Percentiles rank a stretch among this genome's conserved stretches.
Evolutionary conservation across 2,113 vertebrate species (phyloP).

Genomic region (Oreochromis tanganicae): DNA sequence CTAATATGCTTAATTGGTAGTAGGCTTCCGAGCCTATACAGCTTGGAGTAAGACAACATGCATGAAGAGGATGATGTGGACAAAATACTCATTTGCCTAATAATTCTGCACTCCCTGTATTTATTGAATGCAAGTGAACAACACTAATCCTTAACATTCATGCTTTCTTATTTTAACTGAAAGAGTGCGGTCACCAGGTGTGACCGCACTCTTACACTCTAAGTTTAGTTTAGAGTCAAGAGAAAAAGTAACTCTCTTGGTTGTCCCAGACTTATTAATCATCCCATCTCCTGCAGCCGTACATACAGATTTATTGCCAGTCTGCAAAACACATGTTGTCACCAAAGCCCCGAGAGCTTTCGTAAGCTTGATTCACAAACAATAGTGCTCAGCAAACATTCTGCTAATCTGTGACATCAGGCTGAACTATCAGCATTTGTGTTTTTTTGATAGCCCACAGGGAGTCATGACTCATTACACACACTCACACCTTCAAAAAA

Average conservation of each 20-base stretch:
- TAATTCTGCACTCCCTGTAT: too few relatives aligned
- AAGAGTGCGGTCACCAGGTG: not conserved
- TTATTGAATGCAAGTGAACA: not conserved
- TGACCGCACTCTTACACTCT: not conserved
- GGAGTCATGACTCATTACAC: not conserved
- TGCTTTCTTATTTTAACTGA: not conserved
- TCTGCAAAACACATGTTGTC: not conserved
- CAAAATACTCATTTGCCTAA: too few relatives aligned
- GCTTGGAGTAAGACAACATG: too few relatives aligned
- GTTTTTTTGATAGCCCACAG: not conserved
- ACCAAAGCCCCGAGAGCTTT: not conserved
- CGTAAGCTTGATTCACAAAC: not conserved
- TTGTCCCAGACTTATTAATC: not conserved
- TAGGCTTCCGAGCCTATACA: too few relatives aligned
- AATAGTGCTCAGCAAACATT: not conserved
- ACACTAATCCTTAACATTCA: not conserved
- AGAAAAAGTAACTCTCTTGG: not conserved
- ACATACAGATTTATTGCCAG: not conserved
- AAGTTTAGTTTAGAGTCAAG: not conserved
- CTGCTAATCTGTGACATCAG: not conserved
- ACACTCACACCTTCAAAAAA: not conserved
- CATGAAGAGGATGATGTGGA: too few relatives aligned
- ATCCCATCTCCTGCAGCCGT: not conserved
- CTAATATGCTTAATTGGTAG: too few relatives aligned
- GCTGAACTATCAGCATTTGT: not conserved